These are phyloP conservation scores for Formica exsecta DNA, from an alignment of 1,140 invertebrate genomes.

Conservation along the genomic window DNA sequence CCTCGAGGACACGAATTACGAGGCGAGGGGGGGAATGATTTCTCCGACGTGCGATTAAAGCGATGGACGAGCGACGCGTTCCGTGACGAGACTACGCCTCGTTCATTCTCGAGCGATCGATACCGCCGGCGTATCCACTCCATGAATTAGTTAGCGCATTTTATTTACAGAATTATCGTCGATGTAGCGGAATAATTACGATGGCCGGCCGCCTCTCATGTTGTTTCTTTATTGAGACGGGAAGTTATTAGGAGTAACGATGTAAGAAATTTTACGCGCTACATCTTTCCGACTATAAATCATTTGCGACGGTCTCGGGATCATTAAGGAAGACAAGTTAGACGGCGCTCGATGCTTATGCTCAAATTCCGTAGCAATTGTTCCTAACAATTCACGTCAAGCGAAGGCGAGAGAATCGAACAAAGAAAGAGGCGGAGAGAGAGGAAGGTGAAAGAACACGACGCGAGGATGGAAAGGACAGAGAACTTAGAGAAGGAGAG, in stretches of 20 bases:
- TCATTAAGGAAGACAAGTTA: constrained; percentile 53
- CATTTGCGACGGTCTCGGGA: constrained; percentile 22
- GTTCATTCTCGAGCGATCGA: background rate
- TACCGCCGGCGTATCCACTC: background rate
- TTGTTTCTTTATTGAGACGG: constrained; percentile 5
- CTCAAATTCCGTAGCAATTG: constrained; percentile 49
- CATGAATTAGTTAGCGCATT: background rate
- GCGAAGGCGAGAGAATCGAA: constrained; percentile 46
- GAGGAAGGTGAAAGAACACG: constrained; percentile 32
- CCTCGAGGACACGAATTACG: constrained; percentile 41
- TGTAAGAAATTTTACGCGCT: constrained; percentile 19
- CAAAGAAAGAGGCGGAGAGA: background rate
- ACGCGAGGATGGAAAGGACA: constrained; percentile 5
- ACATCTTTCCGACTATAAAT: constrained; percentile 45
- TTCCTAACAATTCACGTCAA: constrained; percentile 51
- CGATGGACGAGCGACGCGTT: constrained; percentile 7
- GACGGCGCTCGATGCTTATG: constrained; percentile 27
- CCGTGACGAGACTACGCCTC: constrained; percentile 28
- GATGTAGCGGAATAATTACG: background rate
- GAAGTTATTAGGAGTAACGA: background rate
- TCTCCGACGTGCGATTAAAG: constrained; percentile 67
- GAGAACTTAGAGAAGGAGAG: background rate
- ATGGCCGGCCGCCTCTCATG: background rate
- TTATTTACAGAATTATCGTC: constrained; percentile 11
- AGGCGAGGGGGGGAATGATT: constrained; percentile 50